Evolutionary conservation across 2,888 invertebrate species (phyloP).

Genomic region (Ormyrus labotus): DNA sequence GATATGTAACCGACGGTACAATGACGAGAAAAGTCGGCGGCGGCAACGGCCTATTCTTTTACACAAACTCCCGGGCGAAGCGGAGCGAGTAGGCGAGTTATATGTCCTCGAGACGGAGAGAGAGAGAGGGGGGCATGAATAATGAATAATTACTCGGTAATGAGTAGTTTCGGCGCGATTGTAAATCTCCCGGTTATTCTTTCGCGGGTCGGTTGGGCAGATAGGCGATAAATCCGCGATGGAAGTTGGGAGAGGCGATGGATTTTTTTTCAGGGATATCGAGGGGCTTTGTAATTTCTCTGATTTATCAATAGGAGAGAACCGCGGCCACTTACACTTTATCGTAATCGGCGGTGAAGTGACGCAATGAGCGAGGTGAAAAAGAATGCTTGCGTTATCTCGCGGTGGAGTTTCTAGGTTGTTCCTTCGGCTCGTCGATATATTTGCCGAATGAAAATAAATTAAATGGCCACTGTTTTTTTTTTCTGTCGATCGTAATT

Average conservation of each 20-base stretch:
- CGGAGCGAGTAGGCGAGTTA: neutral
- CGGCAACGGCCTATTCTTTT: neutral
- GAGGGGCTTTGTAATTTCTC: conserved; percentile 8
- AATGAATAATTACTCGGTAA: conserved; percentile 38
- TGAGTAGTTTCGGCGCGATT: conserved; percentile 25
- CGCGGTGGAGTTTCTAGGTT: too few species aligned
- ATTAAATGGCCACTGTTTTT: neutral
- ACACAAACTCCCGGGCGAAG: neutral
- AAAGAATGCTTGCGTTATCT: too few species aligned
- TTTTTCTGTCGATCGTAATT: too few species aligned
- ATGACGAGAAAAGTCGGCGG: conserved; percentile 14
- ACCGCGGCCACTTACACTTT: neutral
- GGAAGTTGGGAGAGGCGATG: conserved; percentile 5
- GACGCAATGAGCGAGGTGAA: conserved; percentile 11
- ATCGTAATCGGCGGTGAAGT: conserved; percentile 10
- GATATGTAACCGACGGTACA: conserved; percentile 58
- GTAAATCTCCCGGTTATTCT: conserved; percentile 17
- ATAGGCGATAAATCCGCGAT: conserved; percentile 25
- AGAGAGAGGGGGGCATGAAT: conserved; percentile 8
- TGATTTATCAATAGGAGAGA: conserved; percentile 19
- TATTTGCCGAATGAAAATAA: neutral
- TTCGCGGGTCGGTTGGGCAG: neutral
- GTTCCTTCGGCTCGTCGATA: too few species aligned
- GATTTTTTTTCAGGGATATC: conserved; percentile 1
- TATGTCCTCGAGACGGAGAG: conserved; percentile 19